Evolutionary conservation across 23 tunicate genomes (phyloP), one percentile per base, ranked within the genome.

Genomic region (Oikopleura dioica): DNA sequence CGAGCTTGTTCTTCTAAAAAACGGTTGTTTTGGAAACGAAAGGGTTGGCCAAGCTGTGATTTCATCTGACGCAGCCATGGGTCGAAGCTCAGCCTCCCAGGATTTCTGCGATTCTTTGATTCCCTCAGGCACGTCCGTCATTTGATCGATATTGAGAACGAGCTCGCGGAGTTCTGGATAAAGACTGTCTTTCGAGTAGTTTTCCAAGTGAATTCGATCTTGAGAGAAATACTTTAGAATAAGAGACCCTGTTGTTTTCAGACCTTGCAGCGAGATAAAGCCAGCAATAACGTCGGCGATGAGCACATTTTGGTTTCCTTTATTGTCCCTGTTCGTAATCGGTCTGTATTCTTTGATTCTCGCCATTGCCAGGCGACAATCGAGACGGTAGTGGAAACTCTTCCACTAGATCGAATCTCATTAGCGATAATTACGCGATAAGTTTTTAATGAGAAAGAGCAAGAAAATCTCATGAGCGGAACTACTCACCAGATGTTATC

Each of bases 291-390:
- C 82, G 38, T 89, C 96, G 35, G 84, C 96, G 67, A 89, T 82
- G 38, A 85, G 82, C 78, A 82, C 86, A 81, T 85, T 84, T 63
- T 83, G 79, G 63, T 89, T 89, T 31, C 96, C 96, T 38, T 84
- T 84, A 38, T 92, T 91, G 69, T 92, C 97, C 37, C 83, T 83
- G 24, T 85, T 83, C 0, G 97, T 92, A 58, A 92, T 85, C 37
- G 97, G 97, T 16, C 97, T 76, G 38, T 86, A 94, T 67, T 86
- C 97, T 37, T 76, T 77, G 50, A 92, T 92, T 59, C 97, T 69
- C 35, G 82, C 94, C 35, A 92, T 35, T 24, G 97, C 97, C 21
- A 91, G 86, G 36, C 79, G 84, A 78, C 94, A 92, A 75, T 85
- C 87, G 32, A 92, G 67, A 36, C 79, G 83, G 51, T 92, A 92